phyloP scores from a whole-genome alignment of 2,888 invertebrate species.

The Metallyticus violacea region DNA sequence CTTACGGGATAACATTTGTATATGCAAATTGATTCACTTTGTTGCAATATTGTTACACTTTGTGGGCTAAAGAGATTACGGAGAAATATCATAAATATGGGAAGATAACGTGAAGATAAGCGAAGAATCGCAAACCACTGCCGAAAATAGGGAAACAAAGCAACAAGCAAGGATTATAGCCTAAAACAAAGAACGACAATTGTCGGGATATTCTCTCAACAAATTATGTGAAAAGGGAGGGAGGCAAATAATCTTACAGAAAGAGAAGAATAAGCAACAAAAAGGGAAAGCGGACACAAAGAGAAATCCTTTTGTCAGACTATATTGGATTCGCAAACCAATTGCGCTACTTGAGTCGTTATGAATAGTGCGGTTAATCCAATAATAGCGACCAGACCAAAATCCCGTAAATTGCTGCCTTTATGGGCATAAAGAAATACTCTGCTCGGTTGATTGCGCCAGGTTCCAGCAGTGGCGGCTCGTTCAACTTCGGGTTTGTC shows the following conservation, averaged over 20 bases:
- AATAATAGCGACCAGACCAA: not conserved
- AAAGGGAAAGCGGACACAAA: not conserved
- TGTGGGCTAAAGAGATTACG: no score
- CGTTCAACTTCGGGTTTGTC: no score
- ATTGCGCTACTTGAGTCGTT: not conserved
- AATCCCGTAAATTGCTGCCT: not conserved
- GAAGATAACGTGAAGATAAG: no score
- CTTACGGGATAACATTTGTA: no score
- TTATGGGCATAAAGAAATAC: not conserved
- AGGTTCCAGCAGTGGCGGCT: not conserved
- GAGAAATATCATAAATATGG: no score
- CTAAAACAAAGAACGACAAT: not conserved
- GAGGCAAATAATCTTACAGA: not conserved
- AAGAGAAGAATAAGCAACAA: not conserved
- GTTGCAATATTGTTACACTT: no score
- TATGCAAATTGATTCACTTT: no score
- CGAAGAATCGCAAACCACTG: no score
- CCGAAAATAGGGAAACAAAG: not conserved
- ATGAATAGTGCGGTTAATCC: not conserved
- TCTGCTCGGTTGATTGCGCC: not conserved
- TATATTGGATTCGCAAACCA: slow-evolving; percentile 10
- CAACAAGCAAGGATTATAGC: not conserved
- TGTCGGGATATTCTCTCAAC: not conserved
- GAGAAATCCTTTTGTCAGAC: slow-evolving; percentile 10
- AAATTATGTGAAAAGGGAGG: not conserved